A percentile compares a stretch with the other conserved stretches of the same genome.
Conservation (phyloP, 2,888 invertebrate genomes). For the Acleris cristana region DNA sequence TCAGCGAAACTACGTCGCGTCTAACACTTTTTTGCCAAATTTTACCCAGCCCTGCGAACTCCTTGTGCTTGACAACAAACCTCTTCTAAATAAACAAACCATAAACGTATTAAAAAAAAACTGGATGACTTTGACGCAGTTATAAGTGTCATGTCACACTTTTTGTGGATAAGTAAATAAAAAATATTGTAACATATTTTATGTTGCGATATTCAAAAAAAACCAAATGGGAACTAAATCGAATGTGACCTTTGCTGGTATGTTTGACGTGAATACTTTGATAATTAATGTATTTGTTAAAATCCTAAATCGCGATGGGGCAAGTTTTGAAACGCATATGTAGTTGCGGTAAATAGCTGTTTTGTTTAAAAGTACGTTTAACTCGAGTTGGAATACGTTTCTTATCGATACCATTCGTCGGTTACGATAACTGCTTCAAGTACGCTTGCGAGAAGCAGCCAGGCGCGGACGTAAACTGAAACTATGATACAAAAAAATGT, state of each 20-base stretch:
- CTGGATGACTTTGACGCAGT: slow-evolving; percentile 10
- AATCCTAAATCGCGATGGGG: neutral
- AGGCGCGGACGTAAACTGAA: slow-evolving; percentile 7
- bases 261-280: slow-evolving; percentile 5
- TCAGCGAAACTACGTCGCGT: too few species aligned
- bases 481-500: slow-evolving; percentile 26
- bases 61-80: neutral
- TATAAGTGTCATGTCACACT: neutral
- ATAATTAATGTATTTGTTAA: neutral
- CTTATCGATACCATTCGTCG: slow-evolving; percentile 20
- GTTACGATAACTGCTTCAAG: slow-evolving; percentile 27
- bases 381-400: slow-evolving; percentile 16
- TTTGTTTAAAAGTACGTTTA: slow-evolving; percentile 10
- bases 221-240: slow-evolving; percentile 13
- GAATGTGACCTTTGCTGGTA: slow-evolving; percentile 21
- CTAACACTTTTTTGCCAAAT: too few species aligned
- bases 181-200: slow-evolving; percentile 3
- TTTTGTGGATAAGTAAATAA: slow-evolving; percentile 4
- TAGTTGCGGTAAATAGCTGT: slow-evolving; percentile 13
- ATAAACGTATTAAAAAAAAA: slow-evolving; percentile 12
- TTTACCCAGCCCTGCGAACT: too few species aligned
- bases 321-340: neutral
- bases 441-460: slow-evolving; percentile 8
- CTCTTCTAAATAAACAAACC: neutral
- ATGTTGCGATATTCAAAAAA: slow-evolving; percentile 1